Percentiles rank a stretch among this genome's conserved stretches.
These are phyloP conservation scores for Chelmon rostratus DNA, from an alignment of 2,797 vertebrate genomes.

Conservation along the genomic window DNA sequence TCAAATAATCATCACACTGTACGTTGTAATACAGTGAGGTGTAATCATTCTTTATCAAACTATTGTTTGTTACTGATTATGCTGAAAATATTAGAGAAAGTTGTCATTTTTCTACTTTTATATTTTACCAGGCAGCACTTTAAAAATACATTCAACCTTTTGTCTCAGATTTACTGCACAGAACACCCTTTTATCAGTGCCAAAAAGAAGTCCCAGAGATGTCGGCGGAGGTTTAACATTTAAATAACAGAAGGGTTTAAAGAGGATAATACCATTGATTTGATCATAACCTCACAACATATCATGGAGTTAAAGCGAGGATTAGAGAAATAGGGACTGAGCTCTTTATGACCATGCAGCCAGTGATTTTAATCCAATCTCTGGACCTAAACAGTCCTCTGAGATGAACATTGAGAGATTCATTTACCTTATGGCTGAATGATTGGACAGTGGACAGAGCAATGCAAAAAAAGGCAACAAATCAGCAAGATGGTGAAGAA, in stretches of 20 bases:
- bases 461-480: constrained; percentile 32
- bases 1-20: not conserved
- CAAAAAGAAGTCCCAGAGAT: not conserved
- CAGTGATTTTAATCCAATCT: constrained; percentile 78
- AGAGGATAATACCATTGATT: constrained; percentile 69
- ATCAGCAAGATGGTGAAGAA: constrained; percentile 32
- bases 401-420: constrained; percentile 36
- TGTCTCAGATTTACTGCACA: not conserved
- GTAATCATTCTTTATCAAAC: not conserved
- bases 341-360: constrained; percentile 64
- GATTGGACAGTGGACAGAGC: constrained; percentile 27
- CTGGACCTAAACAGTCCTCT: constrained; percentile 38
- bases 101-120: not conserved
- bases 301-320: constrained; percentile 65
- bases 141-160: not conserved
- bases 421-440: constrained; percentile 61
- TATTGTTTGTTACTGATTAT: not conserved
- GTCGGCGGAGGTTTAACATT: constrained; percentile 23
- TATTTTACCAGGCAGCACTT: not conserved
- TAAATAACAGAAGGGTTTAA: constrained; percentile 64
- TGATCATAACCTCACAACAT: constrained; percentile 71
- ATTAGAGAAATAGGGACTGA: constrained; percentile 72
- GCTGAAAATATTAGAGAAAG: not conserved
- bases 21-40: not conserved
- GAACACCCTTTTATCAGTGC: not conserved